Evolutionary conservation across 1,140 invertebrate genomes (phyloP), one percentile per base, ranked within the genome.

Genomic region (Ips typographus): DNA sequence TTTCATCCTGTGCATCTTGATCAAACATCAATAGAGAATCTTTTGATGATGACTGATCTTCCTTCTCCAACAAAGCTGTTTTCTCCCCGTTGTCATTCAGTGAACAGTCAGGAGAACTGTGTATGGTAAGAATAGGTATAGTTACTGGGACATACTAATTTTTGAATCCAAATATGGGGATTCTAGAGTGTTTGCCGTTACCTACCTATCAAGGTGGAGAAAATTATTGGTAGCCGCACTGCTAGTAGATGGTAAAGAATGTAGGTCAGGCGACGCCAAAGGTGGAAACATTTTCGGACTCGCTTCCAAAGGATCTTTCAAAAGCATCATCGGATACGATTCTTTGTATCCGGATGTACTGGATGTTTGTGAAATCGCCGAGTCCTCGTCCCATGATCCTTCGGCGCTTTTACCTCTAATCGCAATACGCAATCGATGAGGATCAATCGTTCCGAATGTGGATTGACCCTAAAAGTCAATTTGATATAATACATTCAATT

Each of bases 371-470:
- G 87, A 88, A 51, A 87, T 78, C 41, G 84, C 84, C 59, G 85
- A 89, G 69, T 93, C 91, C 72, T 91, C 91, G 76, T 94, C 91
- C 86, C 89, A 93, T 0, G 90, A 91, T 4, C 86, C 85, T 78
- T 88, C 86, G 4, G 83, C 80, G 61, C 62, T 79, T 73, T 76
- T 77, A 47, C 68, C 73, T 66, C 80, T 79, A 52, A 76, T 78
- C 36, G 78, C 74, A 41, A 79, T 77, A 3, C 80, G 74, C 40
- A 82, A 74, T 41, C 74, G 71, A 77, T 82, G 79, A 64, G 82
- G 58, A 79, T 82, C 70, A 71, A 75, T 56, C 4, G 61, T 22
- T 5, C 40, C 40, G 67, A 38, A 7, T 22, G 22, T 22, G 22
- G 22, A 22, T 22, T 22, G 22, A 22, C 22, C 22, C 22, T 22